phyloP scores from a whole-genome alignment of 2,113 vertebrate genomes.

The Callipepla squamata region DNA sequence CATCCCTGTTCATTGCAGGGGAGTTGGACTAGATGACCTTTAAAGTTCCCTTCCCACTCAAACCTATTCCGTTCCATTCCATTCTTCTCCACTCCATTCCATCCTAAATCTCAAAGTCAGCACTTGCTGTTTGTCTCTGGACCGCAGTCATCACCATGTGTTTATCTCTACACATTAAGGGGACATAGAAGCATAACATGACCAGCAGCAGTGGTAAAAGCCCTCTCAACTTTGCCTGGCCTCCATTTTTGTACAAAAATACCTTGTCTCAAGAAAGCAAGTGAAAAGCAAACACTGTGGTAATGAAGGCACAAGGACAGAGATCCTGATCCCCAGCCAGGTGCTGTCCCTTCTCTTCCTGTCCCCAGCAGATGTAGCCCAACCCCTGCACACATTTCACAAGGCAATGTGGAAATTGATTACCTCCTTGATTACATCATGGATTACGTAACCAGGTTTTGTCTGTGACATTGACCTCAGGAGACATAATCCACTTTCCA shows the following conservation, averaged over 20 bases:
- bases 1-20: no score
- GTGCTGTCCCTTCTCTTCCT: not conserved
- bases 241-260: not conserved
- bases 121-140: not conserved
- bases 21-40: no score
- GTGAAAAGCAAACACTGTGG: accelerated
- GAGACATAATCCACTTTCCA: not conserved
- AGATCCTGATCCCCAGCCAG: not conserved
- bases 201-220: not conserved
- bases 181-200: no score
- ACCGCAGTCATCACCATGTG: not conserved
- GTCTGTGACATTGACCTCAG: not conserved
- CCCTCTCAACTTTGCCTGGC: not conserved
- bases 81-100: no score
- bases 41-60: no score
- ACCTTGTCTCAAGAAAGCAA: not conserved
- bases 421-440: not conserved
- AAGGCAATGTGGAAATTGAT: not conserved
- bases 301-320: not conserved
- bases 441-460: not conserved
- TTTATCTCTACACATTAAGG: no score
- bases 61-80: no score
- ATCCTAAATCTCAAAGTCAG: not conserved
- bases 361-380: not conserved
- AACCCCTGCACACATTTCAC: not conserved